These are phyloP conservation scores for Corydoras maculifer DNA, from an alignment of 2,113 vertebrate genomes.

Conservation along the genomic window DNA sequence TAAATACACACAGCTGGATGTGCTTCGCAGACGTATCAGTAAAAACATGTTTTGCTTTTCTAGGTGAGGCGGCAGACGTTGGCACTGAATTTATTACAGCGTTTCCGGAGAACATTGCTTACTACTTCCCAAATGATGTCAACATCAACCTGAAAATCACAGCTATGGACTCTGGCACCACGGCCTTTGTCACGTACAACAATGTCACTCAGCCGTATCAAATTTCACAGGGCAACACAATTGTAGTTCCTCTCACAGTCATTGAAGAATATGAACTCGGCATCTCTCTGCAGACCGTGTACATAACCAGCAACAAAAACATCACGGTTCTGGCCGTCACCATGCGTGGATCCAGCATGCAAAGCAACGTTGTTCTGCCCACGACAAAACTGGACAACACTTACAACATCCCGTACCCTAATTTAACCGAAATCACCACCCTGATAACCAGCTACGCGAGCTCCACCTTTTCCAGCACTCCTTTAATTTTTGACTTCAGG, in stretches of 20 bases:
- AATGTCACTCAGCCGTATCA: background rate
- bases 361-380: constrained; percentile 47
- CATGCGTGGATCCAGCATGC: constrained; percentile 36
- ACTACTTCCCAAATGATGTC: constrained; percentile 12
- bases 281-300: rapidly evolving
- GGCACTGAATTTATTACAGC: constrained; percentile 45
- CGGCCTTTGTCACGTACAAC: rapidly evolving
- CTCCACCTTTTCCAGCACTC: rapidly evolving
- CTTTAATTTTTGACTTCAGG: constrained; percentile 23
- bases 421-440: background rate
- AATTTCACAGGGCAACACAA: background rate
- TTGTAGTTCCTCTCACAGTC: background rate
- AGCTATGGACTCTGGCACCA: rapidly evolving
- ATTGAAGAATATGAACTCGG: constrained; percentile 12
- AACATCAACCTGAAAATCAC: constrained; percentile 34
- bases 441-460: background rate
- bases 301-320: constrained; percentile 15
- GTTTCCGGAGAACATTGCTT: constrained; percentile 66
- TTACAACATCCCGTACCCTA: constrained; percentile 51
- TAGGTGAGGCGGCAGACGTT: constrained; percentile 1
- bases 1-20: no score
- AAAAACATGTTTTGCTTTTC: constrained; percentile 9
- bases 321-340: constrained; percentile 45
- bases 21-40: no score
- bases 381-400: constrained; percentile 19